These are phyloP conservation scores for Laterallus jamaicensis DNA, from an alignment of 2,113 vertebrate genomes.

Conservation along the genomic window DNA sequence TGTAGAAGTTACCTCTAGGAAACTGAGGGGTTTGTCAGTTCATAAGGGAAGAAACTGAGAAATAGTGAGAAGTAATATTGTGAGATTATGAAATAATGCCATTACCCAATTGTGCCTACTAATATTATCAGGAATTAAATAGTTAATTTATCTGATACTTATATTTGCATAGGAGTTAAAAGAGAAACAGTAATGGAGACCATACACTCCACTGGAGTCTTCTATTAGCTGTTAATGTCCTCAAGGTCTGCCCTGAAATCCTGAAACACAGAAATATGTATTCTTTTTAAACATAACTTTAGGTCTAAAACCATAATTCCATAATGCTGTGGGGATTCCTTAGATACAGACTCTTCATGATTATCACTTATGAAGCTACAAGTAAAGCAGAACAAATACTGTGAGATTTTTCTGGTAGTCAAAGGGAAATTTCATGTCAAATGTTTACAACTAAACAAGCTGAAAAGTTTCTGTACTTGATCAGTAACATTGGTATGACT, in stretches of 20 bases:
- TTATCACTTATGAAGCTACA: neutral
- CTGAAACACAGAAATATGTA: accelerated
- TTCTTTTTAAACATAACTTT: neutral
- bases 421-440: neutral
- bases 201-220: neutral
- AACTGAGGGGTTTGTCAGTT: neutral
- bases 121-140: neutral
- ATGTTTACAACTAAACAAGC: neutral
- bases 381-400: neutral
- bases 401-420: neutral
- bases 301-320: neutral
- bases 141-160: neutral
- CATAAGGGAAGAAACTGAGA: neutral
- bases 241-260: neutral
- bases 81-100: neutral
- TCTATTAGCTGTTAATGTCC: neutral
- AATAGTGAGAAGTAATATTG: neutral
- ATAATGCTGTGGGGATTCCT: neutral
- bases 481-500: neutral
- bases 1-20: neutral
- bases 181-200: neutral
- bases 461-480: neutral
- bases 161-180: neutral
- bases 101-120: neutral
- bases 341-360: accelerated